Percentiles rank a stretch among this genome's conserved stretches.
phyloP scores from a whole-genome alignment of 2,113 vertebrate species.

The Pseudonaja textilis region DNA sequence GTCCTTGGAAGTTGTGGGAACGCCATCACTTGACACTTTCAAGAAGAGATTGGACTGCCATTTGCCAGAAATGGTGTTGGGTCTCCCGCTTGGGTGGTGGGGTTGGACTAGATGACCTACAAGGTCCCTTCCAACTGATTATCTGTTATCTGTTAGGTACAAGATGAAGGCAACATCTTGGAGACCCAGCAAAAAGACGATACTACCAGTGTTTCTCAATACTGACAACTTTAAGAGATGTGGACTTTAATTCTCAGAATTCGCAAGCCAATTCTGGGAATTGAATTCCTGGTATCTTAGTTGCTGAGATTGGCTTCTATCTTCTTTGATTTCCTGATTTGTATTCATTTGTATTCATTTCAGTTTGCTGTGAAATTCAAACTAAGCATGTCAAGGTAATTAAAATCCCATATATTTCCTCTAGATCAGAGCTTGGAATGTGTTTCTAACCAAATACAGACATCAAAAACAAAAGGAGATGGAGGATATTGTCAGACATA shows the following conservation, averaged over 20 bases:
- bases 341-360: neutral
- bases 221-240: neutral
- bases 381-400: neutral
- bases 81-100: no score
- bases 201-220: neutral
- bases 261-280: neutral
- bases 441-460: neutral
- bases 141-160: neutral
- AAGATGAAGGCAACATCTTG: neutral
- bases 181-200: neutral
- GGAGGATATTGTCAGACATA: neutral
- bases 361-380: neutral
- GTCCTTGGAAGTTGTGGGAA: no score
- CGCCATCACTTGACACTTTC: no score
- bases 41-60: no score
- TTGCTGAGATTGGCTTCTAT: neutral
- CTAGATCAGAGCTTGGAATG: neutral
- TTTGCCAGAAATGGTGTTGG: no score
- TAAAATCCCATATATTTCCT: neutral
- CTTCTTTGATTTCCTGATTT: neutral
- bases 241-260: neutral
- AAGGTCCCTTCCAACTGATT: no score
- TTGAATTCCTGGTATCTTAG: neutral
- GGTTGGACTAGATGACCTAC: no score
- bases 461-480: neutral